Base-by-base conservation (phyloP, 2,113 vertebrate genomes). In the Tragelaphus buxtoni region DNA sequence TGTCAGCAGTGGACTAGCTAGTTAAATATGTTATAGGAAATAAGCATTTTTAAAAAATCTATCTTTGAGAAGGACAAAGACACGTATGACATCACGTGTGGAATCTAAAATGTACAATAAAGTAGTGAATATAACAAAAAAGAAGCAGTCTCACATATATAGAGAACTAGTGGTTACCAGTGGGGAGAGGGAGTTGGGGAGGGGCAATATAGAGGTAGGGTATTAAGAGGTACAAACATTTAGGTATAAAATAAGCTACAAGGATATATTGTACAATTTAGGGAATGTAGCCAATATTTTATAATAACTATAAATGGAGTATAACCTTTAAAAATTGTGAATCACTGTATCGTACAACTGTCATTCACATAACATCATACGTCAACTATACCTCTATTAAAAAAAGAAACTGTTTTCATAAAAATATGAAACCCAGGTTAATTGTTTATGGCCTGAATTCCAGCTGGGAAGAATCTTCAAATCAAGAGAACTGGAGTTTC, bases 401-500 rank as follows among this genome's bases (percentile, higher is more conserved):
- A 24, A 81, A 42, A 42, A 47, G 35, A 45, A 79, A 17, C 17
- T 61, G 6, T 51, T 58, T 77, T 76, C 9, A n/a, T 32, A 35
- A 82, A 91, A 95, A n/a, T 45, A 69, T 93, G 86, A 85, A 96
- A 72, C 2, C 32, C 22, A 42, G 1, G 1, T 4, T 97, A 58
- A 93, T 86, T 97, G 91, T 96, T 0, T 0, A 47, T 94, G 92
- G 6, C 79, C 9, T 98, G 0, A 90, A 84, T 98, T 98, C 51
- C 93, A 99, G 99, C 97, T 99, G 91, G 97, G 97, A 96, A 95
- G 8, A 63, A 97, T 98, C 28, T 97, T 97, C 97, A 98, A 76
- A 98, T 99, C 96, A 98, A 98, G 98, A 99, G 96, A 98, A 81
- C 61, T 98, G 98, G 96, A 98, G 92, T 88, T 98, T 98, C 89